phyloP scores from a whole-genome alignment of 2,113 vertebrate genomes.

The Mormoops blainvillei region DNA sequence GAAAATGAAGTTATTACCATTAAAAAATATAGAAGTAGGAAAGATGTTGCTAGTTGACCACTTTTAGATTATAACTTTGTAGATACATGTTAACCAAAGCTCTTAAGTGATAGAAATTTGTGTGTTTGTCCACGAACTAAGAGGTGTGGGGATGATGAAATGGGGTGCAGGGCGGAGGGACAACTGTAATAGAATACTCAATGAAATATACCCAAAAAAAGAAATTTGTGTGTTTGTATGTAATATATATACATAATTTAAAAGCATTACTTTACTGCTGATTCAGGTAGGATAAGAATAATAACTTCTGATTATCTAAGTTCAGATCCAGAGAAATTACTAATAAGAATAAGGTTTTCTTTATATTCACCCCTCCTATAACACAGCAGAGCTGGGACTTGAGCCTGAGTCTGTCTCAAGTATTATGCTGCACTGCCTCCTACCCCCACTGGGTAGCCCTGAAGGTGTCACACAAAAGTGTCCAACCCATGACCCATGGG shows the following conservation, averaged over 20 bases:
- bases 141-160: too few species aligned
- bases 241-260: neutral
- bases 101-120: neutral
- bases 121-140: too few species aligned
- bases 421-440: neutral
- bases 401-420: neutral
- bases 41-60: neutral
- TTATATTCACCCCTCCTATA: neutral
- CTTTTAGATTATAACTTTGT: slow-evolving; percentile 20
- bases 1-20: neutral
- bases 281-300: neutral
- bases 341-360: neutral
- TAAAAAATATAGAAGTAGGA: neutral
- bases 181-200: too few species aligned
- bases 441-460: neutral
- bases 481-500: too few species aligned
- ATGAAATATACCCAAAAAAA: too few species aligned
- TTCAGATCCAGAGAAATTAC: neutral
- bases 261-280: neutral
- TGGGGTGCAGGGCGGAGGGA: too few species aligned
- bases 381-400: neutral
- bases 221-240: neutral
- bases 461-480: neutral
- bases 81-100: neutral
- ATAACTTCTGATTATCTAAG: neutral